A percentile compares a stretch with the other conserved stretches of the same genome.
phyloP scores from a whole-genome alignment of 2,797 vertebrate genomes.

The Oryzias sinensis region DNA sequence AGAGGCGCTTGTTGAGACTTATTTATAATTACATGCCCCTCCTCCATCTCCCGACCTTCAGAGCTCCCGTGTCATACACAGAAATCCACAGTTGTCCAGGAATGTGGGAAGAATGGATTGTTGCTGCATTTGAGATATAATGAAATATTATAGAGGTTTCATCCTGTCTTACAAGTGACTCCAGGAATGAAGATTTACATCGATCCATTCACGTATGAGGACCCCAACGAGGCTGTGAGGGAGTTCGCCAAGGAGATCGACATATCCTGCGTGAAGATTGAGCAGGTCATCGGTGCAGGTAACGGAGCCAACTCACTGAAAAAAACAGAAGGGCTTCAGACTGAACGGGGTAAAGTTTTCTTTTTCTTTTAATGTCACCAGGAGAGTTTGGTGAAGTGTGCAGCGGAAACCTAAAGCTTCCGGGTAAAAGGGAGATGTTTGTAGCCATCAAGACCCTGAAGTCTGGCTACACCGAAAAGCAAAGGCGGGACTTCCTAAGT shows the following conservation, averaged over 20 bases:
- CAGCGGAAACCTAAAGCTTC: slow-evolving; percentile 96
- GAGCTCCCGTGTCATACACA: slow-evolving; percentile 21
- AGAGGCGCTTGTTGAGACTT: slow-evolving; percentile 28
- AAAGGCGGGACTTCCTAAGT: slow-evolving; percentile 93
- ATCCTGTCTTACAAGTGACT: slow-evolving; percentile 86
- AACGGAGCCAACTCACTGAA: slow-evolving; percentile 40
- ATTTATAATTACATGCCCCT: slow-evolving; percentile 34
- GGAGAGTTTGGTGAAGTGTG: slow-evolving; percentile 98
- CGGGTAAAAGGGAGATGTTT: slow-evolving; percentile 96
- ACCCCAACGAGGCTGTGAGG: slow-evolving; percentile 96
- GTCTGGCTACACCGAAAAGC: slow-evolving; percentile 96
- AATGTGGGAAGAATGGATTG: slow-evolving; percentile 41
- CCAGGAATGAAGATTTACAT: slow-evolving; percentile 99
- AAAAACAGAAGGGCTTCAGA: neutral
- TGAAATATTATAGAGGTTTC: slow-evolving; percentile 66
- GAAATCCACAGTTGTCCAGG: slow-evolving; percentile 21
- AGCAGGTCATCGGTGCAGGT: slow-evolving; percentile 99
- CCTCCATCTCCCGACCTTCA: slow-evolving; percentile 40
- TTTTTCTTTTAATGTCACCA: slow-evolving; percentile 45
- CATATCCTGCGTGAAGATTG: slow-evolving; percentile 98
- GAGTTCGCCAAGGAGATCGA: slow-evolving; percentile 99
- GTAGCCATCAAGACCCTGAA: slow-evolving; percentile 98
- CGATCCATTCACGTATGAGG: slow-evolving; percentile 98
- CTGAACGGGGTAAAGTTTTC: neutral
- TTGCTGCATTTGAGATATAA: slow-evolving; percentile 31